Conservation (phyloP, 2,113 vertebrate species). For the Struthidea cinerea region DNA sequence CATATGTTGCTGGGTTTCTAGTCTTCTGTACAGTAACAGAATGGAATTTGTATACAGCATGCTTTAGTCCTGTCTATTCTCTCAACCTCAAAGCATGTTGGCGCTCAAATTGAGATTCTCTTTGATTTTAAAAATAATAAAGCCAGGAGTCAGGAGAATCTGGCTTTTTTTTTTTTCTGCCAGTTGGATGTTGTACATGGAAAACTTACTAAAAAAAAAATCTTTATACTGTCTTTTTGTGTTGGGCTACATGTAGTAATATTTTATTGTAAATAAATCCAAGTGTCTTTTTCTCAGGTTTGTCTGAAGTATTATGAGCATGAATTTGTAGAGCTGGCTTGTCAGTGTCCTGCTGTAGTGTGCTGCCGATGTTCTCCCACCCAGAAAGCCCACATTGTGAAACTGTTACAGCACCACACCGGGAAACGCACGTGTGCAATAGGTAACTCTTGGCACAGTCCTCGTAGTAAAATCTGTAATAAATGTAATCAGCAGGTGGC, state of each 20-base stretch:
- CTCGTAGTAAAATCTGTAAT: neutral
- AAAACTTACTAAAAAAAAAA: neutral
- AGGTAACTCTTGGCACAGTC: constrained; percentile 69
- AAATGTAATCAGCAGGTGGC: neutral
- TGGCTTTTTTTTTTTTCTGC: neutral
- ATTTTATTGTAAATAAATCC: neutral
- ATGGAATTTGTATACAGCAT: neutral
- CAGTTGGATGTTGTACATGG: neutral
- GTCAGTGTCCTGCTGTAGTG: constrained; percentile 95
- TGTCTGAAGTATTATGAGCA: constrained; percentile 95
- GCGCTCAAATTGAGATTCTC: neutral
- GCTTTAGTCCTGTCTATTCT: neutral
- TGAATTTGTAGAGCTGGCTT: constrained; percentile 93
- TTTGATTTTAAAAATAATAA: neutral
- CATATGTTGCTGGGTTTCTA: neutral
- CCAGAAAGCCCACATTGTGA: constrained; percentile 93
- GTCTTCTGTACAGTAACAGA: neutral
- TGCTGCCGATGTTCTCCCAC: constrained; percentile 97
- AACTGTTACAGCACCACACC: constrained; percentile 88
- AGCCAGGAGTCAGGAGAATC: neutral
- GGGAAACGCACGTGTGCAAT: constrained; percentile 90
- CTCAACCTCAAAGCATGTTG: neutral
- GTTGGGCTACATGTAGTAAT: neutral
- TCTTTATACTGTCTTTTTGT: neutral
- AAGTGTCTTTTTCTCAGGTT: constrained; percentile 69